Evolutionary conservation across 2,797 vertebrate species (phyloP).

Genomic region (Carduelis carduelis): DNA sequence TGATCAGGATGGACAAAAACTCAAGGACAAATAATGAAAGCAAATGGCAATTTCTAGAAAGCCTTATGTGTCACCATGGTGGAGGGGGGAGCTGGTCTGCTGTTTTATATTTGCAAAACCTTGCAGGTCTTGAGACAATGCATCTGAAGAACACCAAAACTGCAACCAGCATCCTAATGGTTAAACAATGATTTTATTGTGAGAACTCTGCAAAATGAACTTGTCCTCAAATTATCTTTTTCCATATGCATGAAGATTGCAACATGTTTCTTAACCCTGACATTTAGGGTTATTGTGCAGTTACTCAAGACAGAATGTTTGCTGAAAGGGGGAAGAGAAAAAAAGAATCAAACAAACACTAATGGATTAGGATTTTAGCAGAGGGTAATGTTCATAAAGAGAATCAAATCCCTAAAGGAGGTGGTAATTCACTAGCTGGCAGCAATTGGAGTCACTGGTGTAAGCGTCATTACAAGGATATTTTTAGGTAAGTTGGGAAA

Average conservation of each 20-base stretch:
- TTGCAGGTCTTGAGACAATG: not conserved
- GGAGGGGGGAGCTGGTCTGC: rapidly evolving
- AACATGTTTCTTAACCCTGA: not conserved
- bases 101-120: not conserved
- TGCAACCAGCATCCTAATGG: not conserved
- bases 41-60: not conserved
- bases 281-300: not conserved
- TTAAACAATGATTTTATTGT: not conserved
- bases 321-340: not conserved
- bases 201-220: not conserved
- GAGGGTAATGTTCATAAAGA: not conserved
- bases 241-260: not conserved
- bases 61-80: rapidly evolving
- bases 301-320: not conserved
- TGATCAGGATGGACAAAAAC: not conserved
- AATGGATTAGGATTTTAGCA: not conserved
- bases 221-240: not conserved
- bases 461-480: not conserved
- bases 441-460: not conserved
- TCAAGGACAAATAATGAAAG: not conserved
- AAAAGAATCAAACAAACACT: not conserved
- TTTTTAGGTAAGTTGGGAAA: not conserved
- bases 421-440: not conserved
- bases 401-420: not conserved
- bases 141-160: not conserved